These are phyloP conservation scores for Psittacula cyanocephala DNA, from an alignment of 2,113 vertebrate genomes.

Conservation along the genomic window DNA sequence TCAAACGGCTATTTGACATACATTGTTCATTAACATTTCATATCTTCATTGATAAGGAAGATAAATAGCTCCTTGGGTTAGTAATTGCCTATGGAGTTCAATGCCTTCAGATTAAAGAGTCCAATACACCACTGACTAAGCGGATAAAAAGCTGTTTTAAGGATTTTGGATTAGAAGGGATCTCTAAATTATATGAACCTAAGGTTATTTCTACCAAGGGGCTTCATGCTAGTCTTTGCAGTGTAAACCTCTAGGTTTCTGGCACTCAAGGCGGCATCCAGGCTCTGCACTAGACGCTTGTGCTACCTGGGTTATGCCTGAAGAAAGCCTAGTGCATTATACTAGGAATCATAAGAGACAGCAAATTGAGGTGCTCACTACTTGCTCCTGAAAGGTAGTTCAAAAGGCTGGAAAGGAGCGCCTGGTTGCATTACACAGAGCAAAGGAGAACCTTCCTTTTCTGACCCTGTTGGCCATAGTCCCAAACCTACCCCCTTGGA, in stretches of 20 bases:
- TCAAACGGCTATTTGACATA: conserved; percentile 24
- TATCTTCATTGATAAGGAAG: conserved; percentile 32
- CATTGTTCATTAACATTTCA: conserved; percentile 48
- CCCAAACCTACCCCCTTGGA: neutral
- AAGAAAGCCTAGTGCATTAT: neutral
- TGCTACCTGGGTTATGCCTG: neutral
- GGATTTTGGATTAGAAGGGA: conserved; percentile 17
- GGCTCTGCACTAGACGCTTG: neutral
- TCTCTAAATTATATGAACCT: conserved; percentile 4
- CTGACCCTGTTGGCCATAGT: neutral
- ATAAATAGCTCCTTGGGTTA: conserved; percentile 1
- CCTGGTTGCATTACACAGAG: neutral
- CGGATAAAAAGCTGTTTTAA: conserved; percentile 35
- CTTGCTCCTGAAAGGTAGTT: neutral
- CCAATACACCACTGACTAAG: neutral
- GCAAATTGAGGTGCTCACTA: neutral
- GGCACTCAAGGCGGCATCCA: neutral
- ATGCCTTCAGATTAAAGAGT: conserved; percentile 30
- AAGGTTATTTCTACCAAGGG: neutral
- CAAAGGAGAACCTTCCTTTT: neutral
- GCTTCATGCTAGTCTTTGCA: neutral
- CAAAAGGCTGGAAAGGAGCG: neutral
- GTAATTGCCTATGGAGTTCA: conserved; percentile 40
- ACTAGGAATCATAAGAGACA: neutral
- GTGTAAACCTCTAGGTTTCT: neutral